Evolutionary conservation across 2,797 vertebrate genomes (phyloP), one percentile per base, ranked within the genome.

Genomic region (Cuniculus paca): DNA sequence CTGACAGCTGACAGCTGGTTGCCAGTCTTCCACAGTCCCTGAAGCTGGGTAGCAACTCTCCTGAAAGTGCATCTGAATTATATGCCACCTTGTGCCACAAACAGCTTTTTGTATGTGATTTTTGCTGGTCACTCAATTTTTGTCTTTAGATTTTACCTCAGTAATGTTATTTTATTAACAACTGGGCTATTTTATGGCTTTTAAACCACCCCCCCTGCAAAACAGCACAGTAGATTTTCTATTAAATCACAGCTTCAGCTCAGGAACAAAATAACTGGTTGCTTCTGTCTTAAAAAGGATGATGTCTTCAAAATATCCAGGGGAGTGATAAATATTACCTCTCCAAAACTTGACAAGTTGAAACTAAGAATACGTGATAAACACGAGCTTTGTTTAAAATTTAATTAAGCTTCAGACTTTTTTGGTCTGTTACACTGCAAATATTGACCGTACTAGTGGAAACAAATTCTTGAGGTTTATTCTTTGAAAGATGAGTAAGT

Each of bases 351-450:
- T 88, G 88, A 82, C 88, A 92, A 85, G 50, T 65, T 48, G 56
- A 63, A 45, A 63, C 54, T 28, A 86, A 96, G 75, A 96, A 87
- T 70, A 91, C 75, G 65, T 94, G 79, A 56, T 96, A 93, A 92
- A 91, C 58, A 22, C 20, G 48, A 14, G 58, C 45, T 95, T 94
- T 97, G 63, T 94, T 95, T 90, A 92, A 94, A 95, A 80, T 88
- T 82, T 92, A 95, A 95, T 79, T 63, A 91, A 87, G 74, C 81
- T 63, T 79, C 54, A 91, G 5, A 42, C 13, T 86, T 85, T 91
- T 77, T 61, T 70, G 26, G 63, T 72, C 72, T 89, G 70, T 84
- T 95, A 54, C 4, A 50, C 7, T 58, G 36, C 65, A 96, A 94
- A 90, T 94, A 88, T 82, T 96, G 80, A 77, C 79, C 48, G 28